Percentiles rank a stretch among this genome's conserved stretches.
These are phyloP conservation scores for Boleophthalmus pectinirostris DNA, from an alignment of 2,113 vertebrate genomes.

Conservation along the genomic window DNA sequence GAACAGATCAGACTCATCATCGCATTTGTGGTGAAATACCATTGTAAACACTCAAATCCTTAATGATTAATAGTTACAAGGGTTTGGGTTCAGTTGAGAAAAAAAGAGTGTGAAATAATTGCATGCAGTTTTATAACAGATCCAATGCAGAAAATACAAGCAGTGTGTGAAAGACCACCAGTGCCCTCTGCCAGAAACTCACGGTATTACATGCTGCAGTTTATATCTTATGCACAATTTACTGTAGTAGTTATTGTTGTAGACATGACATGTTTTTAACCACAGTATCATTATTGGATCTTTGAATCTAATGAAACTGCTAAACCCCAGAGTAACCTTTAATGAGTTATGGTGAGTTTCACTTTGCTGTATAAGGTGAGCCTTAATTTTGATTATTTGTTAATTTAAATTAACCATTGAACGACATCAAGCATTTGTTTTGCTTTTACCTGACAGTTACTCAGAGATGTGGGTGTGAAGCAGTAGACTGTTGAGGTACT, in stretches of 20 bases:
- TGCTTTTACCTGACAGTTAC: neutral
- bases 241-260: neutral
- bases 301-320: no score
- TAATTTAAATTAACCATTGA: neutral
- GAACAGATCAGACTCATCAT: neutral
- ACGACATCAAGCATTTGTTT: neutral
- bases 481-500: neutral
- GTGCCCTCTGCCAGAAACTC: conserved; percentile 69
- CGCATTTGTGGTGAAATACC: neutral
- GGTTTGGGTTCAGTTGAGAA: neutral
- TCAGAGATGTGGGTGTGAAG: conserved; percentile 32
- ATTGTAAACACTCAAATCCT: neutral
- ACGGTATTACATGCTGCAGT: conserved; percentile 20
- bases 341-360: neutral
- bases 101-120: neutral
- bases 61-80: neutral
- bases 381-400: neutral
- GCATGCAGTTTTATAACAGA: neutral
- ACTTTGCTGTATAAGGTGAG: neutral
- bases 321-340: no score
- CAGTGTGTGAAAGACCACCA: conserved; percentile 57
- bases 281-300: neutral
- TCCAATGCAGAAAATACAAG: neutral
- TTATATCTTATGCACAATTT: neutral
- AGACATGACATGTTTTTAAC: neutral